Evolutionary conservation across 1,140 invertebrate genomes (phyloP).

Genomic region (Leptinotarsa texana): DNA sequence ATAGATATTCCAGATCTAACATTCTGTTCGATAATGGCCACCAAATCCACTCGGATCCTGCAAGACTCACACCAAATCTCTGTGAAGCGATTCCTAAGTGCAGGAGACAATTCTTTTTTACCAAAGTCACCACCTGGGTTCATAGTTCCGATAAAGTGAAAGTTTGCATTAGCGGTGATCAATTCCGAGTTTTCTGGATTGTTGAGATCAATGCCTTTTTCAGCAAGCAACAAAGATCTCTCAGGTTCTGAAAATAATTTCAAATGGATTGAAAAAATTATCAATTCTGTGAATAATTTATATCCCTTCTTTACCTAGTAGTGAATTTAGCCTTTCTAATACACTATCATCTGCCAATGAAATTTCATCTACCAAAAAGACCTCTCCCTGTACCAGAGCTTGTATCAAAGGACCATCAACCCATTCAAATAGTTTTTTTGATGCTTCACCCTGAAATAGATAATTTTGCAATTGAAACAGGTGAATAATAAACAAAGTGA

Average conservation of each 20-base stretch:
- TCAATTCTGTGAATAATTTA: too few relatives aligned
- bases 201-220: conserved; percentile 72
- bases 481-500: too few relatives aligned
- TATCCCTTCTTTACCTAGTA: conserved; percentile 64
- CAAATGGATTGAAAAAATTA: conserved; percentile 13
- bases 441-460: conserved; percentile 42
- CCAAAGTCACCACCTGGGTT: conserved; percentile 99
- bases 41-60: conserved; percentile 70
- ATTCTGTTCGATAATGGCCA: conserved; percentile 81
- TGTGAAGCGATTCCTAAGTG: conserved; percentile 95
- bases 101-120: conserved; percentile 98
- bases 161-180: conserved; percentile 75
- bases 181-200: conserved; percentile 59
- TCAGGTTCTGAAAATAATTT: conserved; percentile 75
- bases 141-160: conserved; percentile 97
- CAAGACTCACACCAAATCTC: conserved; percentile 96
- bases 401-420: conserved; percentile 92
- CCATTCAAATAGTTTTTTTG: conserved; percentile 90
- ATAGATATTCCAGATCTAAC: conserved; percentile 60
- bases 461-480: background rate
- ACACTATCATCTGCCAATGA: conserved; percentile 99
- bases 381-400: conserved; percentile 84
- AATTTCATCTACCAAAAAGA: conserved; percentile 98
- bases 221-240: conserved; percentile 85
- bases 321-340: conserved; percentile 93